A percentile compares a stretch with the other conserved stretches of the same genome.
Evolutionary conservation across 2,888 invertebrate genomes (phyloP).

Genomic region (Amphipoea lucens): DNA sequence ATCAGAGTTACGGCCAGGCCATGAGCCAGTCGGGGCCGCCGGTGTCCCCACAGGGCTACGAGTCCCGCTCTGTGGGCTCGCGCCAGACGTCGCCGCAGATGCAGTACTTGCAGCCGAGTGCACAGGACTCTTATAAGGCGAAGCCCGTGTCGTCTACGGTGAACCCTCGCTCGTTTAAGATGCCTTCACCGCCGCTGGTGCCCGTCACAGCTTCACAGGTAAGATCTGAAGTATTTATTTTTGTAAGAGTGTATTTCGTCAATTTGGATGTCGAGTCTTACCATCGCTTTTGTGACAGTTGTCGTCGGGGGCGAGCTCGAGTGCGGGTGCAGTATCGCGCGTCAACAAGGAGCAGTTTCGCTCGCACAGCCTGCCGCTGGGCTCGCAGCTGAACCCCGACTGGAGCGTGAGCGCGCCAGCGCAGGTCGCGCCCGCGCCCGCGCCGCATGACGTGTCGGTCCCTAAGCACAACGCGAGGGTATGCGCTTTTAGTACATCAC

Average conservation of each 20-base stretch:
- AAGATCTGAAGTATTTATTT: constrained; percentile 13
- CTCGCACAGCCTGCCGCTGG: constrained; percentile 91
- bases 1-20: constrained; percentile 75
- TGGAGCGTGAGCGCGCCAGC: constrained; percentile 81
- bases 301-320: constrained; percentile 57
- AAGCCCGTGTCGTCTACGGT: constrained; percentile 70
- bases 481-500: constrained; percentile 49
- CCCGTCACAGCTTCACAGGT: constrained; percentile 81
- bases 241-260: background rate
- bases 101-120: constrained; percentile 81
- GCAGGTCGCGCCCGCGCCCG: constrained; percentile 57
- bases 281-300: constrained; percentile 45
- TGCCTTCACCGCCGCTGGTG: constrained; percentile 87
- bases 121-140: constrained; percentile 79
- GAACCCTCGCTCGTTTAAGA: constrained; percentile 83
- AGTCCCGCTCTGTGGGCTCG: constrained; percentile 64
- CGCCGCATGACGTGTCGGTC: constrained; percentile 67
- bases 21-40: constrained; percentile 63
- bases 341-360: constrained; percentile 89
- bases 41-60: constrained; percentile 68
- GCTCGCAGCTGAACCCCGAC: constrained; percentile 88
- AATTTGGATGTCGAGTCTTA: constrained; percentile 2
- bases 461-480: constrained; percentile 85
- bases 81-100: constrained; percentile 76
- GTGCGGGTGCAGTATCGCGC: constrained; percentile 50